Conservation (phyloP, 2,888 invertebrate species). For the Chalcis sispes region DNA sequence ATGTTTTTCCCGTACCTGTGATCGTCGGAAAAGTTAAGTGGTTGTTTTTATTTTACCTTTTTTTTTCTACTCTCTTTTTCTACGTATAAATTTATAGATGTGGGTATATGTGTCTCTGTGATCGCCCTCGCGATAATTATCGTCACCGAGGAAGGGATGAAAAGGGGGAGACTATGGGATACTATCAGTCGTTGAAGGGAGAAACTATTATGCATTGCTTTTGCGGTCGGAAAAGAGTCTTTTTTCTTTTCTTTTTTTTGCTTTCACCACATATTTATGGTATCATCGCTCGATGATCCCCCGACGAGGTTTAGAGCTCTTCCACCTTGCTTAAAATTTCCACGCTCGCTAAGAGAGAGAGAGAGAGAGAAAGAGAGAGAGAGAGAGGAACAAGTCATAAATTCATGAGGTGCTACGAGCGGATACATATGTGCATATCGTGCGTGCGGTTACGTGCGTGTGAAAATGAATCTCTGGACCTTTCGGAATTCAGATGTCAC, state of each 20-base stretch:
- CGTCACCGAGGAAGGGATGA: slow-evolving; percentile 48
- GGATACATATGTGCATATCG: slow-evolving; percentile 35
- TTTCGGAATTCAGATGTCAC: slow-evolving; percentile 44
- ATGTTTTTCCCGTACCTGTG: not conserved
- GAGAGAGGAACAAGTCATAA: slow-evolving; percentile 48
- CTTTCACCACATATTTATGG: slow-evolving; percentile 62
- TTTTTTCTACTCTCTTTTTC: slow-evolving; percentile 16
- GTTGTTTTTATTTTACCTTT: slow-evolving; percentile 39
- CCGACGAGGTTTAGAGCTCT: slow-evolving; percentile 19
- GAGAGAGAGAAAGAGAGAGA: too few relatives aligned
- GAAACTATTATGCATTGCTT: not conserved
- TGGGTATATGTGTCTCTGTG: too few relatives aligned
- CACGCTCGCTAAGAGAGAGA: too few relatives aligned
- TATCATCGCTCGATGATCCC: slow-evolving; percentile 61
- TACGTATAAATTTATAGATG: too few relatives aligned
- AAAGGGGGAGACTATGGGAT: slow-evolving; percentile 13
- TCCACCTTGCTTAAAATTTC: slow-evolving; percentile 50
- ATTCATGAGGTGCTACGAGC: slow-evolving; percentile 58
- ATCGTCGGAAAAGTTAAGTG: slow-evolving; percentile 44
- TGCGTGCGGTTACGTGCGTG: slow-evolving; percentile 30
- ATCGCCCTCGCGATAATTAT: slow-evolving; percentile 61
- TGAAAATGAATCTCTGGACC: slow-evolving; percentile 45
- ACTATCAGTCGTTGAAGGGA: slow-evolving; percentile 36
- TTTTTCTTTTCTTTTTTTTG: slow-evolving; percentile 51
- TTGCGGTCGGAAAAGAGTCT: slow-evolving; percentile 16